Evolutionary conservation across 1,140 invertebrate genomes (phyloP), one percentile per base, ranked within the genome.

Genomic region (Atta colombica): DNA sequence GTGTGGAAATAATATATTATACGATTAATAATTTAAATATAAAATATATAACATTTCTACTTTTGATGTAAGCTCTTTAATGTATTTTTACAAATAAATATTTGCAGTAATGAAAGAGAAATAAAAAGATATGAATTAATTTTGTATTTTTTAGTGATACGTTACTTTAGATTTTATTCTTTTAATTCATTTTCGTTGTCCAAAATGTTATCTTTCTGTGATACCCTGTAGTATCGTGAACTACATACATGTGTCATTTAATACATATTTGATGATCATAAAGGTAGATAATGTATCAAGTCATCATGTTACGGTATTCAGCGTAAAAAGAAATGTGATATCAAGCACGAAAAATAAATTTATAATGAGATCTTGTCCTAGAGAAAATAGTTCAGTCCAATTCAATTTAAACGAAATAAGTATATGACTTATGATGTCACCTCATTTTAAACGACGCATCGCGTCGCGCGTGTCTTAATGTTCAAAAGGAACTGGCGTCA

Each of bases 361-460:
- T 8, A 12, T 63, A 84, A 84, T 28, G 69, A 75, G 25, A 16
- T 51, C 55, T 60, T 49, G 25, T 82, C 14, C 45, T 49, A 53
- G 7, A 51, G 45, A 28, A 35, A 35, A 28, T n/a, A 63, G 39
- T 71, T 28, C 39, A 68, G 25, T 49, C 25, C 39, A 45, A 45
- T 8, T 55, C 49, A 4, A 10, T 60, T 82, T 74, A 84, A 84
- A 71, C n/a, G 80, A 84, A 80, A 80, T 53, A 80, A 74, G 55
- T 84, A 61, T 84, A 75, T 72, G 69, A 74, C 25, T 14, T 75
- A 45, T 55, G 69, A 75, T 21, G 69, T 75, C 45, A 18, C 51
- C 18, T 74, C 55, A 61, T 84, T 63, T 84, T 75, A 84, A 84
- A 84, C 28, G 45, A 51, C 25, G 80, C 39, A 25, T 49, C 74